phyloP scores from a whole-genome alignment of 2,797 vertebrate genomes.

The Echiichthys vipera region DNA sequence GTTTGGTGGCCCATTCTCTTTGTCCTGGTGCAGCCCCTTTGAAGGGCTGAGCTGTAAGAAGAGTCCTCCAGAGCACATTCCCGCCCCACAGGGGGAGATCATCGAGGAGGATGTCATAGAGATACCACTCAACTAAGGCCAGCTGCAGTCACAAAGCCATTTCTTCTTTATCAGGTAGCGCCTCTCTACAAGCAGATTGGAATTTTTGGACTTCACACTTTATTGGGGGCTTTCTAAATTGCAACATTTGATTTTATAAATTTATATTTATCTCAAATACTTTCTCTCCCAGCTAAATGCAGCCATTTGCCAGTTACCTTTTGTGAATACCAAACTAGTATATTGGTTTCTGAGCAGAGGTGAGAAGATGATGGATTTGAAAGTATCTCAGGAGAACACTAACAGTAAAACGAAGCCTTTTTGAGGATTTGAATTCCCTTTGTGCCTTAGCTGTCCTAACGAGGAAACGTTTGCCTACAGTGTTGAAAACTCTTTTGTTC shows the following conservation, averaged over 20 bases:
- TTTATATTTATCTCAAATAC: constrained; percentile 7
- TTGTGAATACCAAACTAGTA: constrained; percentile 6
- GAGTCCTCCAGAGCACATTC: constrained; percentile 16
- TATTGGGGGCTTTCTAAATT: constrained; percentile 1
- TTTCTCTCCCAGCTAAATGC: neutral
- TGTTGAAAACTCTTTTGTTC: neutral
- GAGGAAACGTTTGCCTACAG: neutral
- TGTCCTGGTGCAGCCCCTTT: constrained; percentile 93
- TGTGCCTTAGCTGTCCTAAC: constrained; percentile 63
- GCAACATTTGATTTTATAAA: neutral
- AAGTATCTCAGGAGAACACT: constrained; percentile 27
- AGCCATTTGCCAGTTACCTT: neutral
- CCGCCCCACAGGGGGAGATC: constrained; percentile 80
- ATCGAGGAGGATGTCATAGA: constrained; percentile 86
- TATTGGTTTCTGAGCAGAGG: neutral
- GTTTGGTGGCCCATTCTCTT: constrained; percentile 88
- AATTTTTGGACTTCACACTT: neutral
- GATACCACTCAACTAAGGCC: constrained; percentile 75
- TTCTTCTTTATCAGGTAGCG: neutral
- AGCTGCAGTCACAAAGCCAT: neutral
- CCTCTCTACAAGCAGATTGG: neutral
- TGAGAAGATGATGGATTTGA: neutral
- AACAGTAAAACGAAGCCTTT: constrained; percentile 29
- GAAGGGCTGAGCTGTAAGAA: constrained; percentile 80
- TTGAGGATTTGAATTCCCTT: constrained; percentile 36